Percentiles rank a stretch among this genome's conserved stretches.
These are phyloP conservation scores for Agrotis segetum DNA, from an alignment of 2,888 invertebrate genomes.

Conservation along the genomic window DNA sequence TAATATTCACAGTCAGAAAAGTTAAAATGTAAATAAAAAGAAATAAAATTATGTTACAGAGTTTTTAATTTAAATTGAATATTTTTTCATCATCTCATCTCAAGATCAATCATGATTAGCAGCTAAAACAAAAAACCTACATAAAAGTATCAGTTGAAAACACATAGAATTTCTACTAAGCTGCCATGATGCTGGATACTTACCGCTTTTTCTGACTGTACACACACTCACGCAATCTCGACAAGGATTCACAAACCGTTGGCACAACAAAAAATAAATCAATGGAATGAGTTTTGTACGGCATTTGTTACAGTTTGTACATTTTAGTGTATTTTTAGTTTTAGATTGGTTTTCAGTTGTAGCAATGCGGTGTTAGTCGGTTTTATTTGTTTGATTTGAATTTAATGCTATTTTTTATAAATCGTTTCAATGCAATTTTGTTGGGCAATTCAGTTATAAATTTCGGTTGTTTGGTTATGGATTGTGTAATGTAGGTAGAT, in stretches of 20 bases:
- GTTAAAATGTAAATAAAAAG: too few species aligned
- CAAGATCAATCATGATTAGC: too few species aligned
- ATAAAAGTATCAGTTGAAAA: neutral
- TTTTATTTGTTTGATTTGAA: conserved; percentile 24
- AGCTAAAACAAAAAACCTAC: neutral
- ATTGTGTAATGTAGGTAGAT: too few species aligned
- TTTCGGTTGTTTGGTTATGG: neutral
- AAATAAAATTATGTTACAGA: too few species aligned
- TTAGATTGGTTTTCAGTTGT: conserved; percentile 32
- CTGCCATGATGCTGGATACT: conserved; percentile 11
- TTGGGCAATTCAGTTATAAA: neutral
- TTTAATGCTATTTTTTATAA: conserved; percentile 3
- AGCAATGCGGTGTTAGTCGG: conserved; percentile 8
- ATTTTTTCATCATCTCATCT: too few species aligned
- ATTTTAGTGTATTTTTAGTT: conserved; percentile 44
- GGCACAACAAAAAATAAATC: conserved; percentile 50
- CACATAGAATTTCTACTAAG: neutral
- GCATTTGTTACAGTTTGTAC: conserved; percentile 33
- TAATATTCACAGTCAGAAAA: too few species aligned
- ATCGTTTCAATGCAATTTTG: neutral
- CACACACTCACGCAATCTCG: conserved; percentile 33
- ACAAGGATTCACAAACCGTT: conserved; percentile 38
- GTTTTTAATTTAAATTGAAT: too few species aligned
- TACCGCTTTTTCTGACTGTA: conserved; percentile 23
- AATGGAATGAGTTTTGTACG: conserved; percentile 52